Evolutionary conservation across 2,888 invertebrate genomes (phyloP), one percentile per base, ranked within the genome.

Genomic region (Chrysolina oricalcia): DNA sequence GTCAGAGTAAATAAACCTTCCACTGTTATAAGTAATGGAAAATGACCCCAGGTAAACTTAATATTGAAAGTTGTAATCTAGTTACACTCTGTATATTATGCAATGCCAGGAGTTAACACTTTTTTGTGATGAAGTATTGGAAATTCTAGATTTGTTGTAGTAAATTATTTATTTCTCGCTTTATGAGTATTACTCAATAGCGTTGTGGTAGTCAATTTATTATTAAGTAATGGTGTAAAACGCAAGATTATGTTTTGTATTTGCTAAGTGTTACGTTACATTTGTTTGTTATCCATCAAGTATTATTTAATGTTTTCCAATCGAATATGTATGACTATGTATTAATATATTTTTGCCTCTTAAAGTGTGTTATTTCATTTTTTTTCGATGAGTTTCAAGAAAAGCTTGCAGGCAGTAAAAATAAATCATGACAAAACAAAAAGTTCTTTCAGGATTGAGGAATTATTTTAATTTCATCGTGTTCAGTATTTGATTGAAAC

Each of bases 1-100:
- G 74, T 82, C n/a, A 80, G 73, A 56, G 66, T 80, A 10, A 67
- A 78, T 43, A 64, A 75, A 70, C 78, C 80, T 41, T 53, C 40
- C 15, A 77, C 70, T 13, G 27, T 53, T 19, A 15, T 53, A 53
- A 56, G 23, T 21, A 35, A 35, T 59, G 35, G 35, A 15, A 35
- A 59, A 59, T 59, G n/a, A 59, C 10, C 19, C 8, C 15, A 19
- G 59, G 0, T 10, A 35, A 8, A 27, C 8, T 59, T 23, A 27
- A 11, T 59, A 27, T 11, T 2, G 19, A 9, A 11, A 13, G 19
- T 19, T 6, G 21, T 53, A 53, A 5, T 53, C 10, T 21, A 21
- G 19, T 53, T 53, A 35, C 15, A 5, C 23, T 35, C 17, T 53
- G 10, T 53, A 13, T 11, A 13, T 53, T 53, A 21, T 53, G 6